Evolutionary conservation across 2,797 vertebrate genomes (phyloP).

Genomic region (Oophaga sylvatica): DNA sequence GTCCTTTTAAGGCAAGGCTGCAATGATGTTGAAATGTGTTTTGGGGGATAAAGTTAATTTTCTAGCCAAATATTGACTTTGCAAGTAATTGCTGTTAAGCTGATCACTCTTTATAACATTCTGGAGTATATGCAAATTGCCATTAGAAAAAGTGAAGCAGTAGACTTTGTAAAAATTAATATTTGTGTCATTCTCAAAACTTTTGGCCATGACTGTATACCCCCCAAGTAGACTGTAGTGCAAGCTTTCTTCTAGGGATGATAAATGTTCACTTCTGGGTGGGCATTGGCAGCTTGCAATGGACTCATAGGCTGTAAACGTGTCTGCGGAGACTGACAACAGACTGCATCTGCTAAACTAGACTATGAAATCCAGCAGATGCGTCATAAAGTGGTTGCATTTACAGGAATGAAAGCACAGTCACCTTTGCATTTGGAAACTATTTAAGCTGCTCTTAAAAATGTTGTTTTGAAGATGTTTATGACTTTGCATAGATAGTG

Average conservation of each 20-base stretch:
- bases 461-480: slow-evolving; percentile 65
- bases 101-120: too few species aligned
- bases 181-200: too few species aligned
- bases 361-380: slow-evolving; percentile 73
- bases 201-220: too few species aligned
- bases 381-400: slow-evolving; percentile 72
- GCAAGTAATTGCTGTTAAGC: too few species aligned
- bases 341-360: slow-evolving; percentile 70
- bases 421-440: slow-evolving; percentile 73
- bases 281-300: slow-evolving; percentile 43
- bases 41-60: too few species aligned
- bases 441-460: slow-evolving; percentile 71
- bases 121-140: too few species aligned
- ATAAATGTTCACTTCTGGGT: background rate
- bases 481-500: slow-evolving; percentile 65
- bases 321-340: slow-evolving; percentile 66
- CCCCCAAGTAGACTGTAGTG: too few species aligned
- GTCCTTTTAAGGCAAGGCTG: too few species aligned
- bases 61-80: too few species aligned
- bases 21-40: too few species aligned
- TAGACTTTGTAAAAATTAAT: too few species aligned
- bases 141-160: too few species aligned
- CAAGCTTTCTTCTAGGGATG: background rate
- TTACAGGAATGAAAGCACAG: slow-evolving; percentile 74
- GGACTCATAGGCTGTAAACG: slow-evolving; percentile 64